Conservation (phyloP, 2,888 invertebrate genomes). For the Polyploca ridens region DNA sequence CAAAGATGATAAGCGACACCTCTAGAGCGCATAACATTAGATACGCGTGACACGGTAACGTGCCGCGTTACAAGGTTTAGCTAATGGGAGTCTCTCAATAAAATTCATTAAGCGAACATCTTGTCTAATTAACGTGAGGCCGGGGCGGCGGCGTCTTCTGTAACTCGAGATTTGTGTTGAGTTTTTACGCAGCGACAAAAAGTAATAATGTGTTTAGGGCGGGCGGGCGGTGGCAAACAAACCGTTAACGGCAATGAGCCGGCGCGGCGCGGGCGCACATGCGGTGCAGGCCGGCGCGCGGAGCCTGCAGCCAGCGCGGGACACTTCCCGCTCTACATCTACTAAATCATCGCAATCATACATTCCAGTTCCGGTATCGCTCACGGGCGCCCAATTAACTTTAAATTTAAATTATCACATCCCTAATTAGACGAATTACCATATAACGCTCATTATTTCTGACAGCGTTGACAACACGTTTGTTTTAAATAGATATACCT, state of each 20-base stretch:
- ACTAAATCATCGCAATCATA: constrained; percentile 25
- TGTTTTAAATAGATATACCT: not conserved
- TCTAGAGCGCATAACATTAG: not conserved
- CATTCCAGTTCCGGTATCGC: constrained; percentile 40
- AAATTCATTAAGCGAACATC: constrained; percentile 44
- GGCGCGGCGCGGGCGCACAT: constrained; percentile 22
- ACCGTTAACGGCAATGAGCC: constrained; percentile 55
- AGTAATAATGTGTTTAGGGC: constrained; percentile 35
- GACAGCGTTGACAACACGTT: not conserved
- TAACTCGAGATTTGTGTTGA: constrained; percentile 37
- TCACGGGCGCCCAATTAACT: constrained; percentile 30
- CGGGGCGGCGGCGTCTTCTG: constrained; percentile 38
- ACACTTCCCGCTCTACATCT: not conserved
- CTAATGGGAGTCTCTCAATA: constrained; percentile 45
- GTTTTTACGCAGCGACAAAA: constrained; percentile 36
- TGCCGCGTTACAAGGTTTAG: constrained; percentile 32
- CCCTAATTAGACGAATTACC: constrained; percentile 3
- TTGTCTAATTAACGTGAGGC: constrained; percentile 46
- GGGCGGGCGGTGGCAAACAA: constrained; percentile 43
- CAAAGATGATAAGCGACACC: not conserved
- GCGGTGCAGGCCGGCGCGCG: constrained; percentile 28
- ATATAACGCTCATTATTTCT: constrained; percentile 6
- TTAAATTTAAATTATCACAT: constrained; percentile 18
- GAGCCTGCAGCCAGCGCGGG: constrained; percentile 19
- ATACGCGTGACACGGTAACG: not conserved